A percentile compares a stretch with the other conserved stretches of the same genome.
Conservation (phyloP, 2,888 invertebrate genomes). For the Cheilosia scutellata region DNA sequence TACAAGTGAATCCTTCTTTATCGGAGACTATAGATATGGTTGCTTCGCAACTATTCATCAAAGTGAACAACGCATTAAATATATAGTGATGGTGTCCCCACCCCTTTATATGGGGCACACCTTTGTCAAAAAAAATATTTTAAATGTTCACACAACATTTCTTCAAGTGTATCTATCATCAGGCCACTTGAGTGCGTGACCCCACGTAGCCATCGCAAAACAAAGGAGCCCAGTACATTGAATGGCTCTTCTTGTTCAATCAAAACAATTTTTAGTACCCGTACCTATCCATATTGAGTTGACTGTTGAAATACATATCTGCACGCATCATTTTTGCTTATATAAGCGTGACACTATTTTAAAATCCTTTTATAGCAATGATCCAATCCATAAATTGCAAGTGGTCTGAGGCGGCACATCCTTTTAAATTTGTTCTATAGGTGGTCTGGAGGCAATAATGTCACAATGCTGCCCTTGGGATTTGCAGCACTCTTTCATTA, state of each 20-base stretch:
- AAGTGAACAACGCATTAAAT: too few relatives aligned
- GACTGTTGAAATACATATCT: background rate
- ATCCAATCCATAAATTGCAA: slow-evolving; percentile 16
- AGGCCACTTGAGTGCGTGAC: slow-evolving; percentile 1
- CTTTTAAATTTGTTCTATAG: background rate
- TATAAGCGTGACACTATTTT: slow-evolving; percentile 13
- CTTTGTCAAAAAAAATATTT: too few relatives aligned
- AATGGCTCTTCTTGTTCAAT: background rate
- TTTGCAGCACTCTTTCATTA: background rate
- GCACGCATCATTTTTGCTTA: background rate
- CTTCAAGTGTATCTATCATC: slow-evolving; percentile 1
- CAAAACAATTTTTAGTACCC: background rate
- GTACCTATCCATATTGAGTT: background rate
- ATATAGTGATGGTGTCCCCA: too few relatives aligned
- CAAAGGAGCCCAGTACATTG: background rate
- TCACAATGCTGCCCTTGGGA: slow-evolving; percentile 7
- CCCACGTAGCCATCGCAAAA: background rate
- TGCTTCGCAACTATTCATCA: too few relatives aligned
- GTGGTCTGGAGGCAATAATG: slow-evolving; percentile 15
- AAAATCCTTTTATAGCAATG: background rate
- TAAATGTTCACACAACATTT: background rate
- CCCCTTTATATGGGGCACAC: too few relatives aligned
- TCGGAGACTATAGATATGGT: too few relatives aligned
- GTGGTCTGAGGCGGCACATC: background rate
- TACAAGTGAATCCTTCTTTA: too few relatives aligned